Conservation (phyloP, 1,140 invertebrate genomes). For the Aphelinus atriplicis region DNA sequence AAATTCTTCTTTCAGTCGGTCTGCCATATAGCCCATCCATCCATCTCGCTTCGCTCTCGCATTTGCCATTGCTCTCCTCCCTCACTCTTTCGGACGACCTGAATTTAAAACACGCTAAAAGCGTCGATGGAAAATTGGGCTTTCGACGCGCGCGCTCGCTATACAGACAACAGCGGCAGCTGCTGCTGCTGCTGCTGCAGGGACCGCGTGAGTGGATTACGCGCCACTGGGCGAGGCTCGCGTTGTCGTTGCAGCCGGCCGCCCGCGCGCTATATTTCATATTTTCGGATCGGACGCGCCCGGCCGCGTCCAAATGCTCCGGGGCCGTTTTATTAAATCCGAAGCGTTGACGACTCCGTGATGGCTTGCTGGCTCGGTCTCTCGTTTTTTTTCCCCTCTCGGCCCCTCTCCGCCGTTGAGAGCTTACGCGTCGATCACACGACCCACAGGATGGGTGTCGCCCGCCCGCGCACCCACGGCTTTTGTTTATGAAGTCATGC, state of each 20-base stretch:
- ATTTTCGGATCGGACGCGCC: constrained; percentile 36
- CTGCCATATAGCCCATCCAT: neutral
- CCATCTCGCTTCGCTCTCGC: neutral
- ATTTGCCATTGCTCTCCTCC: neutral
- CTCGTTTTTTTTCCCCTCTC: neutral
- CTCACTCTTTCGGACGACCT: neutral
- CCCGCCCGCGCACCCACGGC: too few relatives aligned
- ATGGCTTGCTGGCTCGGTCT: neutral
- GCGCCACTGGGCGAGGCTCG: constrained; percentile 8
- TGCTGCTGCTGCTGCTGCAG: too few relatives aligned
- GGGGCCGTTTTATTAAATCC: constrained; percentile 29
- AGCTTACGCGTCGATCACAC: constrained; percentile 9
- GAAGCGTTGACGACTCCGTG: constrained; percentile 7
- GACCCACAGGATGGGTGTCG: neutral
- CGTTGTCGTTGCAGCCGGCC: neutral
- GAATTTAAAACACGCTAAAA: constrained; percentile 38
- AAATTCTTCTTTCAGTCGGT: too few relatives aligned
- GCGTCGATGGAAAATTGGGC: constrained; percentile 38
- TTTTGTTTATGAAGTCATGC: constrained; percentile 11
- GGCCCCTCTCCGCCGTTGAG: neutral
- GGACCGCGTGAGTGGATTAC: constrained; percentile 29
- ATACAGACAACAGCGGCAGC: neutral
- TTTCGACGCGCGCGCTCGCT: constrained; percentile 18
- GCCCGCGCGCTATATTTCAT: constrained; percentile 19
- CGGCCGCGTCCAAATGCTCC: neutral